Conservation (phyloP, 2,888 invertebrate genomes). For the Philereme vetulata region DNA sequence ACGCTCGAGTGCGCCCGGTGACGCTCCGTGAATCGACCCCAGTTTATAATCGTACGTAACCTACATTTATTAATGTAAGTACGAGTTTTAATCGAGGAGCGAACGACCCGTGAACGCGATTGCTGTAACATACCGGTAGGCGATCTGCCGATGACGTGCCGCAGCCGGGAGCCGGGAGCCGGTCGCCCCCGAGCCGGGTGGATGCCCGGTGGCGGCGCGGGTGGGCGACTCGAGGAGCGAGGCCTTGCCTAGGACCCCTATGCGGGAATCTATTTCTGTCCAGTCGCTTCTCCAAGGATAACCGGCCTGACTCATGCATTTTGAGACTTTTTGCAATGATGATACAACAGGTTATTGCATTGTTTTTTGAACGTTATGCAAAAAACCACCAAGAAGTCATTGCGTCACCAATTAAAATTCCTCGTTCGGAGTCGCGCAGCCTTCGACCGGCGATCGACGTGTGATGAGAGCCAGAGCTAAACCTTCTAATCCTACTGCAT, state of each 20-base stretch:
- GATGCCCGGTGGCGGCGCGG: conserved; percentile 14
- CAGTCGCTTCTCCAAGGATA: conserved; percentile 45
- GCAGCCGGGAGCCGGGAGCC: conserved; percentile 5
- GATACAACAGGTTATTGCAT: conserved; percentile 62
- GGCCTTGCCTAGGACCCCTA: conserved; percentile 30
- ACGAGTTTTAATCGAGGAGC: conserved; percentile 23
- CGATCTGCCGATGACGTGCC: neutral
- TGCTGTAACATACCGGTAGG: conserved; percentile 19
- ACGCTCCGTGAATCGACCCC: conserved; percentile 18
- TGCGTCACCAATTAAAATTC: conserved; percentile 72
- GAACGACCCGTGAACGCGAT: conserved; percentile 18
- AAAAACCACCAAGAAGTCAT: conserved; percentile 64
- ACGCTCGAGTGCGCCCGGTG: conserved; percentile 7
- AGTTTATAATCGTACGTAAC: conserved; percentile 18
- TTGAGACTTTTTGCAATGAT: conserved; percentile 46
- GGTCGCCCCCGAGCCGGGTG: conserved; percentile 9
- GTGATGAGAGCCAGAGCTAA: conserved; percentile 1
- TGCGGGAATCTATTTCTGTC: conserved; percentile 31
- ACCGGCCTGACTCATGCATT: conserved; percentile 49
- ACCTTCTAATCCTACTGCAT: neutral
- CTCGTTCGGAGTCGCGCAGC: conserved; percentile 46
- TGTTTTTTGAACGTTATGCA: conserved; percentile 60
- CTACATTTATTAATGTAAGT: conserved; percentile 25
- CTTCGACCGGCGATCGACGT: conserved; percentile 44
- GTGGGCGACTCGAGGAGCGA: conserved; percentile 13